Evolutionary conservation across 2,113 vertebrate genomes (phyloP), one percentile per base, ranked within the genome.

Genomic region (Shinisaurus crocodilurus): DNA sequence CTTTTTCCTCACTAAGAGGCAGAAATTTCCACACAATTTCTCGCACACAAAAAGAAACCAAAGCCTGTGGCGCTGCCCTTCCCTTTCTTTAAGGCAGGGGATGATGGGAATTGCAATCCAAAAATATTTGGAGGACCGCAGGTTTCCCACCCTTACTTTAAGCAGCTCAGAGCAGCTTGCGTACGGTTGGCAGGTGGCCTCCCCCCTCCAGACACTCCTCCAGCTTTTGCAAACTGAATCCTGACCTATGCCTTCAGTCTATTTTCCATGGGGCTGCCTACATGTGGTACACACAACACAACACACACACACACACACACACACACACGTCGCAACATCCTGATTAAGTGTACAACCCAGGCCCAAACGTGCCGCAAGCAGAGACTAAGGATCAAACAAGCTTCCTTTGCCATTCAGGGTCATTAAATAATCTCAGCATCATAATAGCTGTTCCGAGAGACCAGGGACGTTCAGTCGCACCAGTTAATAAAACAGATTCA

Each of bases 401-500:
- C 82, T 32, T 29, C 82, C 82, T 37, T 45, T 40, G 23, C 3
- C 10, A 67, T 69, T 67, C 82, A 27, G 27, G 29, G 27, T 45
- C 82, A 16, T 54, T 67, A 69, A 50, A 50, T 32, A 25, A 34
- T 54, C 72, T 25, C 34, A 34, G 13, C n/a, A 5, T 29, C 67
- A n/a, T 37, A 54, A 70, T 43, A 76, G 40, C 43, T 85, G 70
- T 67, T 74, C 72, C 16, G 6, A 85, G 60, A 89, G 18, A 40
- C n/a, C 3, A 12, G 67, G 50, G 40, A 67, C 27, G 50, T 60
- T 75, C 45, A 83, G 50, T 29, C 65, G 54, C 13, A 37, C 40
- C 32, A 27, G 72, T 89, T 89, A 76, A 89, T 85, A 84, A 84
- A 84, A 77, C 72, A 82, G 20, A 89, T 84, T 63, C 82, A 69